Base-by-base conservation (phyloP, 2,888 invertebrate genomes). In the Agrilus mali region DNA sequence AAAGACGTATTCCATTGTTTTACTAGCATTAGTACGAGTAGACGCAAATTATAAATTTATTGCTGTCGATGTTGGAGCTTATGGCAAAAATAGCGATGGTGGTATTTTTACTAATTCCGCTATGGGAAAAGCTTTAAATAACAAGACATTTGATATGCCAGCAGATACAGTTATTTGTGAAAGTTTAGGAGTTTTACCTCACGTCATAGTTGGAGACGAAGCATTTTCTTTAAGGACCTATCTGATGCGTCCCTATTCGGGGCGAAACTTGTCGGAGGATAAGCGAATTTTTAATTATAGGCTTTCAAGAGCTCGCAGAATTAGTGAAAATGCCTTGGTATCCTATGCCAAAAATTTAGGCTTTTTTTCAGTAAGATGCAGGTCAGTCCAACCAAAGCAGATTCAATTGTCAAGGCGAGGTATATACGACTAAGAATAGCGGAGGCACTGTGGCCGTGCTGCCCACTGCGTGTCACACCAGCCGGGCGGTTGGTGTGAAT, bases 11-110 rank as follows among this genome's bases (percentile, higher is more conserved):
- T n/a, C n/a, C n/a, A n/a, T n/a, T n/a, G n/a, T n/a, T n/a, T n/a
- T n/a, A n/a, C n/a, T n/a, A n/a, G n/a, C n/a, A n/a, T n/a, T n/a
- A n/a, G n/a, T n/a, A n/a, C n/a, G n/a, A n/a, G n/a, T n/a, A n/a
- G n/a, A n/a, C n/a, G n/a, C n/a, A n/a, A n/a, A 27, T 31, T 36
- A 27, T 27, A 37, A 22, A 27, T n/a, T n/a, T n/a, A n/a, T n/a
- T n/a, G n/a, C n/a, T n/a, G n/a, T n/a, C n/a, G n/a, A n/a, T n/a
- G n/a, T 42, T 31, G 31, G 42, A 27, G n/a, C 1, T 17, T 42
- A 42, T 31, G 37, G 42, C 14, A 42, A 17, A 36, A 42, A 42
- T 17, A 37, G 31, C n/a, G 42, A 42, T 37, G 42, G 37, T 37
- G 42, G 42, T 37, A 15, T 42, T 37, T 37, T 36, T 15, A 37